Evolutionary conservation across 2,113 vertebrate genomes (phyloP), one percentile per base, ranked within the genome.

Genomic region (Leptosomus discolor): DNA sequence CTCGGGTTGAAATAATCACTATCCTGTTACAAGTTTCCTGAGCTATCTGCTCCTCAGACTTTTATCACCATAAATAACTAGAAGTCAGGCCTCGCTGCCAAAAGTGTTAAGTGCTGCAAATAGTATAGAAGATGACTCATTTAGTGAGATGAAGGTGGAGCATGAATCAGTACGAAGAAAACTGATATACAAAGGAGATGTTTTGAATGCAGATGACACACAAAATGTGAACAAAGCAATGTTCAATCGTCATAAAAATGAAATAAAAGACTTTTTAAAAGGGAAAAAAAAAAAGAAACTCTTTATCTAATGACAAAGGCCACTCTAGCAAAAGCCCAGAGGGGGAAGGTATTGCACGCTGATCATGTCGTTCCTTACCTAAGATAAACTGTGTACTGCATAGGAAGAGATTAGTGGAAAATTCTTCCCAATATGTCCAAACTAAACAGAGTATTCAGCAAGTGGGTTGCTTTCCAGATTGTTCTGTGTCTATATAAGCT

Each of bases 41-140:
- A 87, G 88, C 82, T 92, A 77, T 80, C 92, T 76, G 43, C 58
- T 94, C 83, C 75, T 78, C 73, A 89, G 91, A 48, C 88, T 96
- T 88, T 69, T 83, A 67, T 76, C 91, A 60, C 89, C 80, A 76
- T 87, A 94, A 97, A 97, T 97, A 97, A 78, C 86, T 57, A 43
- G 50, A 91, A 95, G 86, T 94, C 51, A 87, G 69, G 73, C 76
- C 61, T 96, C 10, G 0, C 48, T 95, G 85, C 94, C 86, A 92
- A 69, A 79, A 96, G 88, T 89, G 92, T 96, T 86, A 94, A 94
- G 69, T 73, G 69, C 96, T 96, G 91, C 94, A 94, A 94, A 96
- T 89, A 94, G 95, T 94, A 64, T 61, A 29, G 91, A 78, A 79
- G 69, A 92, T 97, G 97, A 97, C 60, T 97, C 97, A 97, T 76